These are phyloP conservation scores for Ferdinandea cuprea DNA, from an alignment of 2,888 invertebrate species.

Conservation along the genomic window DNA sequence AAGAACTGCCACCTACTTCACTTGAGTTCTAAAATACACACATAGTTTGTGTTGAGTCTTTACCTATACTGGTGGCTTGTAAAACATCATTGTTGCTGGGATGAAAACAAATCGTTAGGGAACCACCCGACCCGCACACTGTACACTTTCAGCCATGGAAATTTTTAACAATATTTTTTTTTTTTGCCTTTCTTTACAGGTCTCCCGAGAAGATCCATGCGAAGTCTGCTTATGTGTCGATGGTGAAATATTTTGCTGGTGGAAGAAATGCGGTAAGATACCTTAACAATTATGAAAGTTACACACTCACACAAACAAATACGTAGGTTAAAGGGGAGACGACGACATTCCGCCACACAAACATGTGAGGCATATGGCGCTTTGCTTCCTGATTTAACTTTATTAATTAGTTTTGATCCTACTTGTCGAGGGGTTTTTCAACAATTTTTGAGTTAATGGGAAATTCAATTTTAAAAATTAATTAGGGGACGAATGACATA, in stretches of 20 bases:
- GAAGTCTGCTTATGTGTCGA: slow-evolving; percentile 87
- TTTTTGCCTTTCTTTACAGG: slow-evolving; percentile 82
- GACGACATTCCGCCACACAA: slow-evolving; percentile 3
- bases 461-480: slow-evolving; percentile 49
- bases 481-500: slow-evolving; percentile 36
- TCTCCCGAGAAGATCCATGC: slow-evolving; percentile 85
- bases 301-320: background rate
- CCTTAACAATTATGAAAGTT: slow-evolving; percentile 52
- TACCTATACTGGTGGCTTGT: background rate
- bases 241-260: slow-evolving; percentile 88
- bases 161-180: slow-evolving; percentile 45
- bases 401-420: slow-evolving; percentile 38
- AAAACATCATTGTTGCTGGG: background rate
- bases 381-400: slow-evolving; percentile 35
- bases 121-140: background rate
- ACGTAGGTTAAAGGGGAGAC: slow-evolving; percentile 2
- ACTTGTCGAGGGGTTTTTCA: slow-evolving; percentile 20
- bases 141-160: slow-evolving; percentile 3
- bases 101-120: slow-evolving; percentile 39
- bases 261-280: slow-evolving; percentile 85
- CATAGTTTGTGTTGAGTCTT: background rate
- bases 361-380: background rate
- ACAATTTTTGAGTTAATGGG: slow-evolving; percentile 39
- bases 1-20: slow-evolving; percentile 1
- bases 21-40: background rate